Conservation (phyloP, 1,140 invertebrate species). For the Antheraea mylitta region DNA sequence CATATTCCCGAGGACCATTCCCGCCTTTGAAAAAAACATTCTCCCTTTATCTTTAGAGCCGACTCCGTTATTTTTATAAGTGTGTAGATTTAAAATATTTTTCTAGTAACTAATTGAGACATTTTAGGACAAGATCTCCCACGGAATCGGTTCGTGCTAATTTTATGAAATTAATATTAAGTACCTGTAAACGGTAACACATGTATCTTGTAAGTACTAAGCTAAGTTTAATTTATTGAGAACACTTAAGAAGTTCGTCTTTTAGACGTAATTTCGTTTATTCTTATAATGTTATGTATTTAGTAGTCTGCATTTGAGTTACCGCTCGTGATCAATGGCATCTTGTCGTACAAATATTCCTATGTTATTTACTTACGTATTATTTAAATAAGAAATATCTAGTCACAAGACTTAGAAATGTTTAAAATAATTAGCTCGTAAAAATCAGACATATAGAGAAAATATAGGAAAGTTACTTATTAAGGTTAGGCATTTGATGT, state of each 20-base stretch:
- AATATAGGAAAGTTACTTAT: conserved; percentile 10
- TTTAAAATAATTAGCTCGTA: conserved; percentile 68
- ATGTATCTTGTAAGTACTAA: conserved; percentile 56
- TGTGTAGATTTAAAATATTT: conserved; percentile 71
- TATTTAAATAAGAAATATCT: conserved; percentile 75
- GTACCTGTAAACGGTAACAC: conserved; percentile 53
- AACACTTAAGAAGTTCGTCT: conserved; percentile 45
- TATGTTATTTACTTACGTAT: conserved; percentile 77
- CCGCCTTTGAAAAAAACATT: conserved; percentile 61
- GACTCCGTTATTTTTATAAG: conserved; percentile 75
- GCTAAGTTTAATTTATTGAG: conserved; percentile 74
- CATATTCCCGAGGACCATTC: conserved; percentile 56
- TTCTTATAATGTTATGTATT: conserved; percentile 59
- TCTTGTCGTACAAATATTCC: conserved; percentile 79
- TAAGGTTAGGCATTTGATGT: conserved; percentile 50
- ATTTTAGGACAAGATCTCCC: conserved; percentile 66
- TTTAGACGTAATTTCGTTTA: conserved; percentile 73
- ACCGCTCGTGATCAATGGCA: conserved; percentile 77
- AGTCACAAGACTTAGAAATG: conserved; percentile 77
- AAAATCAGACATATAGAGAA: conserved; percentile 48
- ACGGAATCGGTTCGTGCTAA: conserved; percentile 68
- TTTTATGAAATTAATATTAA: conserved; percentile 49
- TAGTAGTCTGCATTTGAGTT: conserved; percentile 77
- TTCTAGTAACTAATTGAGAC: conserved; percentile 65
- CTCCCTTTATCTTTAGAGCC: conserved; percentile 55